Percentiles rank a stretch among this genome's conserved stretches.
These are phyloP conservation scores for Zygogramma bicolorata DNA, from an alignment of 2,888 invertebrate species.

Conservation along the genomic window DNA sequence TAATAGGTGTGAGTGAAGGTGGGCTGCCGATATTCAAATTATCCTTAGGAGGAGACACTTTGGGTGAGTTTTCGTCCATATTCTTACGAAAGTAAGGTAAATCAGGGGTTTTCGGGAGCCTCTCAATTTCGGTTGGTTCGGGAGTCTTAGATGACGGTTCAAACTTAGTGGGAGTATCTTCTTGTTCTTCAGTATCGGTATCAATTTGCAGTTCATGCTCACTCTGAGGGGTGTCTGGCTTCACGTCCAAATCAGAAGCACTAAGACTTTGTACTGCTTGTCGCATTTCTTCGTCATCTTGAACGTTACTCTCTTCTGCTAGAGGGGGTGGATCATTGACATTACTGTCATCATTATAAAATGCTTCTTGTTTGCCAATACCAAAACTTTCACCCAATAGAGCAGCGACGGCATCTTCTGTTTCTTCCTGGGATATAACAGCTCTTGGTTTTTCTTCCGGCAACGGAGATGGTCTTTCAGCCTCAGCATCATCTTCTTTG, in stretches of 20 bases:
- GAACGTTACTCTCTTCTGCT: slow-evolving; percentile 81
- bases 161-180: slow-evolving; percentile 69
- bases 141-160: slow-evolving; percentile 55
- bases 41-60: slow-evolving; percentile 47
- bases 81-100: slow-evolving; percentile 68
- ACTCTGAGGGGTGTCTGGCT: slow-evolving; percentile 88
- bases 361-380: slow-evolving; percentile 68
- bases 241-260: slow-evolving; percentile 76
- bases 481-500: slow-evolving; percentile 43
- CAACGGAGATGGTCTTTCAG: slow-evolving; percentile 62
- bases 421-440: slow-evolving; percentile 91
- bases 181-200: slow-evolving; percentile 85
- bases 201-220: slow-evolving; percentile 88
- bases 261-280: slow-evolving; percentile 87
- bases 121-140: slow-evolving; percentile 20
- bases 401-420: slow-evolving; percentile 92
- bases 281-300: slow-evolving; percentile 86
- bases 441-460: slow-evolving; percentile 83
- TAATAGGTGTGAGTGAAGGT: slow-evolving; percentile 64
- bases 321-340: slow-evolving; percentile 62
- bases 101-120: slow-evolving; percentile 69
- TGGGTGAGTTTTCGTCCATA: slow-evolving; percentile 48
- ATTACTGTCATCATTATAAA: slow-evolving; percentile 70
- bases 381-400: slow-evolving; percentile 89
- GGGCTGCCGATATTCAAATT: slow-evolving; percentile 60